Evolutionary conservation across 92 coral and sea anemone genomes (phyloP), one percentile per base, ranked within the genome.

Genomic region (Ricordea florida): DNA sequence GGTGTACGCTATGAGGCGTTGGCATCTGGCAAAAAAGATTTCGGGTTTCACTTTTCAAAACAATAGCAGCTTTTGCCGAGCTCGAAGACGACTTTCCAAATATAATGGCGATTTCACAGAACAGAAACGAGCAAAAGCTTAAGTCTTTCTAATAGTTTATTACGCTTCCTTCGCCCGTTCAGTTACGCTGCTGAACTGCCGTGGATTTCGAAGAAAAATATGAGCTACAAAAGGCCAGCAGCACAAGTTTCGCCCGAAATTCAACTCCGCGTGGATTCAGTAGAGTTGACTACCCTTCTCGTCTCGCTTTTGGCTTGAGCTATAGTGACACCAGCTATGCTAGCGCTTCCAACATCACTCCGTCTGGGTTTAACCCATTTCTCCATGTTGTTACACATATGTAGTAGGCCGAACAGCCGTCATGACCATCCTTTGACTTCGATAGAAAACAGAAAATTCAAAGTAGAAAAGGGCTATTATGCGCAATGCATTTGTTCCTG

Each of bases 181-280:
- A n/a, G n/a, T n/a, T n/a, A n/a, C n/a, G n/a, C n/a, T n/a, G n/a
- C n/a, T n/a, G n/a, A n/a, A n/a, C n/a, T n/a, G n/a, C n/a, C n/a
- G n/a, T n/a, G n/a, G 76, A 69, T 29, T 48, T 69, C 20, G 76
- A 69, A 46, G 76, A 69, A 69, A 69, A 69, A 35, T 25, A 49
- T 69, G 49, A 69, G 47, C 16, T 69, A 33, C 33, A 69, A 33
- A 69, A 69, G 63, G 63, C 78, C 66, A 50, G 36, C 77, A 69
- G 64, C 77, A 53, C 64, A 32, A 53, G 77, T 69, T 69, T 69
- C 18, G 65, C 77, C 38, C 77, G 77, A 28, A 69, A 69, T 53
- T 69, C 65, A 51, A 69, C 77, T 46, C 77, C 8, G 34, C 65
- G 77, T 69, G 65, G 65, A 36, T 69, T 51, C 6, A 27, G 63